Base-by-base conservation (phyloP, 1,140 invertebrate genomes). In the Drosophila truncata region DNA sequence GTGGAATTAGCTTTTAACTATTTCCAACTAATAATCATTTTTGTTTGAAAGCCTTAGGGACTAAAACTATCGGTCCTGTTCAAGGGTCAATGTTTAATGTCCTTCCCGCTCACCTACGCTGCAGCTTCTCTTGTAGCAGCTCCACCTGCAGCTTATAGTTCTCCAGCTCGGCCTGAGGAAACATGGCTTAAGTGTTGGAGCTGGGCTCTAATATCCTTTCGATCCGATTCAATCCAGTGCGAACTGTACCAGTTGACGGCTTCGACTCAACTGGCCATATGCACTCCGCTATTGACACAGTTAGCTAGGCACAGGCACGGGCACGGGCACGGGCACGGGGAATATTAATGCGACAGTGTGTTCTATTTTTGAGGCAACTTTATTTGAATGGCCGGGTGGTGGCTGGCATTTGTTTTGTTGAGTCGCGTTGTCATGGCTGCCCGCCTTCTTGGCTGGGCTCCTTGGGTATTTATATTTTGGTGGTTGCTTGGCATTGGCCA, bases 81-180 rank as follows among this genome's bases (percentile, higher is more conserved):
- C n/a, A 18, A 33, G 13, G 11, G n/a, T 25, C 13, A 23, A 8
- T 46, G 8, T n/a, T 27, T 14, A 1, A 1, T n/a, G n/a, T 27
- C 11, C 47, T 3, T 6, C 4, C 16, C 10, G 9, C 47, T 58
- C 13, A 92, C 91, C 91, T 92, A 60, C 91, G 81, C 33, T 91
- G 85, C 14, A 92, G 61, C 47, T 92, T 92, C 64, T 92, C 91
- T 52, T 92, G 91, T 0, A 92, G 78, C 41, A 92, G 49, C 69
- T 92, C 91, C 67, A 92, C 91, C 74, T 92, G 91, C 75, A 92
- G 61, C 81, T 92, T 92, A 54, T 92, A 92, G 42, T 92, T 92
- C 67, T 92, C 91, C 54, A 92, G 59, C 75, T 92, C 91, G 1
- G 91, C 83, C 64, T 92, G 91, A 8, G 91, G 91, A 72, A 69